phyloP scores from a whole-genome alignment of 2,797 vertebrate genomes.

The Avahi laniger region DNA sequence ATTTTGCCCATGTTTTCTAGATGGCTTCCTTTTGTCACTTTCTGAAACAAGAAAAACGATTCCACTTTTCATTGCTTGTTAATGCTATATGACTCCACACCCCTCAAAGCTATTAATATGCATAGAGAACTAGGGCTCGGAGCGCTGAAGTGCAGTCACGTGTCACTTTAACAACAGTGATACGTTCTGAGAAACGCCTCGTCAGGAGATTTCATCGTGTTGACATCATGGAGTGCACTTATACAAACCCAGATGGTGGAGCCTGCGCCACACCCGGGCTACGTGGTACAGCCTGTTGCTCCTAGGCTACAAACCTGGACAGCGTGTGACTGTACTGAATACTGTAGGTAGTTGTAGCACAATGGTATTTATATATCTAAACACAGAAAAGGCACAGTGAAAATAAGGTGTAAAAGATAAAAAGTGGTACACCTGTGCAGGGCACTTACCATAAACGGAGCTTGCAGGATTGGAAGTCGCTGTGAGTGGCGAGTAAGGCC shows the following conservation, averaged over 20 bases:
- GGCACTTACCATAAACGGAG: background rate
- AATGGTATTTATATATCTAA: background rate
- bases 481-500: background rate
- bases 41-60: slow-evolving; percentile 5
- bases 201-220: background rate
- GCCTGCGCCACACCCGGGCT: background rate
- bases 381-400: background rate
- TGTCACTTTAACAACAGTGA: background rate
- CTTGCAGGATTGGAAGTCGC: background rate
- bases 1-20: background rate
- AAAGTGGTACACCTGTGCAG: background rate
- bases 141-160: background rate
- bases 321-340: background rate
- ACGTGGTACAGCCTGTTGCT: background rate
- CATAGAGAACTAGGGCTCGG: background rate
- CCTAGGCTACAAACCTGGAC: background rate
- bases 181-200: background rate
- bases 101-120: background rate
- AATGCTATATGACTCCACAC: accelerated
- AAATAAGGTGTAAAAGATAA: background rate
- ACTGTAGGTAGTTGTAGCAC: background rate
- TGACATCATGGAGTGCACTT: too few species aligned
- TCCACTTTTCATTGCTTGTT: background rate
- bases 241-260: background rate
- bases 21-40: background rate